Base-by-base conservation (phyloP, 2,888 invertebrate genomes). In the Monopis laevigella region DNA sequence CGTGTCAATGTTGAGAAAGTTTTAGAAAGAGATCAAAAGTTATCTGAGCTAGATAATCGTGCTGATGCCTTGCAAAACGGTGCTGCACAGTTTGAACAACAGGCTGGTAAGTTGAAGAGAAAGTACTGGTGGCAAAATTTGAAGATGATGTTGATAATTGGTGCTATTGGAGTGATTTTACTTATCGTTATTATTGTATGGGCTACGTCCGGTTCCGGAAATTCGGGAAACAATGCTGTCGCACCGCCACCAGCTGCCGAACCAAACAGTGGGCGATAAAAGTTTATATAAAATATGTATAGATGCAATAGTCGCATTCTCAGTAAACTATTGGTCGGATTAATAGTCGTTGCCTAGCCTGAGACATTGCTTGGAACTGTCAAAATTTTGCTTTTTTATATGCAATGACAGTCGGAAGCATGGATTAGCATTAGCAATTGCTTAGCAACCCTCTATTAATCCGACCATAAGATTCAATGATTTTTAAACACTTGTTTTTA, bases 81-180 rank as follows among this genome's bases (percentile, higher is more conserved):
- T 44, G 96, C 95, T 44, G 95, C 96, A 50, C 96, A 96, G 66
- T 97, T 97, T 68, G 96, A 97, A 78, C 96, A 96, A 57, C 96
- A 96, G 67, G 96, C 97, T 51, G 95, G 94, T 48, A 96, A 96
- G 82, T 85, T 97, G 53, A 97, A 97, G 81, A 86, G 95, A 65
- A 97, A 97, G 80, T 96, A 94, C 68, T 97, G 96, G 96, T 90
- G 96, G 89, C 95, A 96, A 81, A 97, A 97, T 80, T 84, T 96
- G 73, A 97, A 97, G 85, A 93, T 93, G 93, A 93, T 93, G 93
- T 88, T 93, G 63, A 92, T 93, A 52, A 90, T 93, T 84, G 92
- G 93, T 57, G 89, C 89, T 54, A 92, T 93, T 65, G 92, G 89
- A 51, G 85, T 87, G 52, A 85, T 93, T 52, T 75, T 93, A 65